Evolutionary conservation across 2,888 invertebrate species (phyloP).

Genomic region (Magallana nippona): DNA sequence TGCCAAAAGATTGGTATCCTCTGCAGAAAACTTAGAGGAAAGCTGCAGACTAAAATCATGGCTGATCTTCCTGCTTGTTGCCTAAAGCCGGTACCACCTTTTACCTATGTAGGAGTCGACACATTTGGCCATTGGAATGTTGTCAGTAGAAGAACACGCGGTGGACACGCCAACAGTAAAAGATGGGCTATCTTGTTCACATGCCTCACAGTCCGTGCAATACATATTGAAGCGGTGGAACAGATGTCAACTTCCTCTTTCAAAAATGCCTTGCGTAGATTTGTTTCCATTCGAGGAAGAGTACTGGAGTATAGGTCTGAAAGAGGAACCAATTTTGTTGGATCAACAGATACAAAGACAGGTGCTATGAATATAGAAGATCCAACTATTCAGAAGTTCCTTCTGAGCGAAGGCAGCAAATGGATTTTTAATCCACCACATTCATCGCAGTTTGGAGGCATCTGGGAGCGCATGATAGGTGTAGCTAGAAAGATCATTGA

Average conservation of each 20-base stretch:
- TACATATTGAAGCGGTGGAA: conserved; percentile 54
- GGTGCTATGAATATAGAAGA: conserved; percentile 34
- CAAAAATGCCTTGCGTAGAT: conserved; percentile 45
- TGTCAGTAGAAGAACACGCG: conserved; percentile 41
- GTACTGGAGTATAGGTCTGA: conserved; percentile 43
- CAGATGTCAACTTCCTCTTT: conserved; percentile 50
- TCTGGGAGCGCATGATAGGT: conserved; percentile 48
- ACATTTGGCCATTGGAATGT: conserved; percentile 53
- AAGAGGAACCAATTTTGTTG: conserved; percentile 47
- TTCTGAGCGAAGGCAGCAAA: not conserved
- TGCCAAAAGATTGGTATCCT: conserved; percentile 16
- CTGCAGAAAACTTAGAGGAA: conserved; percentile 34
- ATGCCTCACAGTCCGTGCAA: conserved; percentile 47
- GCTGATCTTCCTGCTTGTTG: conserved; percentile 48
- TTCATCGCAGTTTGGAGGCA: conserved; percentile 49
- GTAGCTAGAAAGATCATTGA: not conserved
- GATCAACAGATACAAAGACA: not conserved
- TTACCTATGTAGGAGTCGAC: conserved; percentile 55
- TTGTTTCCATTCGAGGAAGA: conserved; percentile 38
- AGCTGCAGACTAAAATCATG: not conserved
- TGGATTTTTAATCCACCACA: conserved; percentile 52
- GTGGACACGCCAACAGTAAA: conserved; percentile 46
- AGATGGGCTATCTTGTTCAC: conserved; percentile 57
- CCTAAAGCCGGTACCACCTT: conserved; percentile 48
- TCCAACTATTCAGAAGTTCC: conserved; percentile 11